Evolutionary conservation across 2,888 invertebrate genomes (phyloP), one percentile per base, ranked within the genome.

Genomic region (Rutpela maculata): DNA sequence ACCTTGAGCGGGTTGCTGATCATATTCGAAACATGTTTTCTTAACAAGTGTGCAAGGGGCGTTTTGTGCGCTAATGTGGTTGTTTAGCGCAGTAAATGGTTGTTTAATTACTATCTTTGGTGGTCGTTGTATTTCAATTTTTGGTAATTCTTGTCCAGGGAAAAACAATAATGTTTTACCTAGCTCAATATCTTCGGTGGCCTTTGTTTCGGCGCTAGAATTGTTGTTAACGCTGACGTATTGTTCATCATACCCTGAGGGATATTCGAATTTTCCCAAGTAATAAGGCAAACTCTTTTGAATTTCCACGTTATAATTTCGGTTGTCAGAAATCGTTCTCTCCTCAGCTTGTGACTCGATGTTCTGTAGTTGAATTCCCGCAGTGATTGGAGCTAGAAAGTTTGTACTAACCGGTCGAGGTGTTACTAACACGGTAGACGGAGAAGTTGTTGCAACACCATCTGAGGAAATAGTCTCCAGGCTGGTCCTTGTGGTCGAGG

Each of bases 281-380:
- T 92, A 92, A 75, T 91, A 88, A 0, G 93, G 93, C 18, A 94
- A 89, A 0, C 94, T 94, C 87, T 93, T 91, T 84, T 94, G 94
- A 4, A 95, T 88, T 89, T 94, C 93, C 0, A 94, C 93, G 50
- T 91, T 88, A 0, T 90, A 90, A 76, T 88, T 90, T 11, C 91
- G 89, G 65, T 90, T 90, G 26, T 11, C 12, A 71, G 60, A 12
- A 10, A 59, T 65, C 70, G 71, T 62, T 71, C 70, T 38, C 38
- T 75, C 68, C 22, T 81, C 75, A 10, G 62, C 62, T 59, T 78
- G 75, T 12, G 79, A 75, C 74, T 86, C 86, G n/a, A 83, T 86
- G 79, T 91, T 92, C 26, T 92, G 89, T 31, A 93, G 85, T 83
- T 91, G 90, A 19, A 93, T 86, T 38, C 92, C 93, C 15, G 93